Evolutionary conservation across 2,888 invertebrate species (phyloP), one percentile per base, ranked within the genome.

Genomic region (Asteroscopus sphinx): DNA sequence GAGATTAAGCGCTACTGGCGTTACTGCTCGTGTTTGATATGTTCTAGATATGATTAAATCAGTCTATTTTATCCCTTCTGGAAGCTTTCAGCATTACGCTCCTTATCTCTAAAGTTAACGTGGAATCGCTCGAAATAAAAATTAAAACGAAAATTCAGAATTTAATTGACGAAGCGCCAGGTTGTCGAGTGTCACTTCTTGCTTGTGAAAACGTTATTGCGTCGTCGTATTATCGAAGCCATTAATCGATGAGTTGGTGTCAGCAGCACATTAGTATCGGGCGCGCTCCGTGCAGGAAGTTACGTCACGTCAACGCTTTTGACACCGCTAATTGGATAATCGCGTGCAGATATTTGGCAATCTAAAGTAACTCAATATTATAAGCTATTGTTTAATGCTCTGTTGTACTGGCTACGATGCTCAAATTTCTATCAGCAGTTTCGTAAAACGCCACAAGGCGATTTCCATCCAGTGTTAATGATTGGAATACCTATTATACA

Each of bases 311-410:
- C 68, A 73, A 54, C 64, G 53, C 52, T 72, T 66, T 76, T 60
- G 41, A 70, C 68, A 66, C 51, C 56, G 60, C 73, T 85, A 83
- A 86, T 85, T 85, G 80, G 76, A 79, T 79, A 68, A 81, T 77
- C 72, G 65, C 66, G 59, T 58, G 55, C 71, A 48, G 65, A 66
- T 72, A 77, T 80, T 79, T 73, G 60, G 51, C 49, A 71, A 77
- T 73, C 69, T 59, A 58, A 62, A 66, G 61, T 54, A 64, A 54
- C 45, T 45, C 45, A 55, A 59, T 68, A 68, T 65, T 68, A 70
- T 57, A 67, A 58, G 49, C 60, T 65, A 68, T 74, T 73, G 68
- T 80, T 74, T 72, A 55, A 45, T 58, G 45, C 46, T 40, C 55
- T 63, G 56, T 73, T 76, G 72, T 65, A 69, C 4, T 25, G 30